Conservation (phyloP, 92 coral and sea anemone genomes). For the Epizoanthus rinbou region DNA sequence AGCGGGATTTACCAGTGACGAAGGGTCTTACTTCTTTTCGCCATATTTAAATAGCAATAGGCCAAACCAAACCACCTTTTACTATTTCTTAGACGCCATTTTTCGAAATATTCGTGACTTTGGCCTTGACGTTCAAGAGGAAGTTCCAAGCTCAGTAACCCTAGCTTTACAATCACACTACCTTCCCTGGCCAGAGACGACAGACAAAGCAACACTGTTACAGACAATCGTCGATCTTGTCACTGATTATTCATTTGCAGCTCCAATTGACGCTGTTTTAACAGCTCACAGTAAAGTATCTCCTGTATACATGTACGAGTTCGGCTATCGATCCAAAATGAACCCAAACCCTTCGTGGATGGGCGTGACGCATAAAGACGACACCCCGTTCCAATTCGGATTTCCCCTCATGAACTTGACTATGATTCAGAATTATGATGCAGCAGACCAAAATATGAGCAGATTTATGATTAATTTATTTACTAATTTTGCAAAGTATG, state of each 20-base stretch:
- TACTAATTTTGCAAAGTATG: conserved; percentile 83
- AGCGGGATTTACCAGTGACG: conserved; percentile 86
- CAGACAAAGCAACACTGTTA: conserved; percentile 26
- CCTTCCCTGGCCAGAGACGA: conserved; percentile 78
- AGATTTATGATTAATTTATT: conserved; percentile 61
- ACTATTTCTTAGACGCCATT: background rate
- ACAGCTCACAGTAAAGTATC: conserved; percentile 61
- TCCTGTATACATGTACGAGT: conserved; percentile 67
- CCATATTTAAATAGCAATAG: background rate
- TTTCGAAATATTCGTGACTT: conserved; percentile 1
- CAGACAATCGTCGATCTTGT: conserved; percentile 56
- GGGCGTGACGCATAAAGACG: conserved; percentile 77
- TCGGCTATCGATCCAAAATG: conserved; percentile 71
- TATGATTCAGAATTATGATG: conserved; percentile 61
- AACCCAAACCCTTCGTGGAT: conserved; percentile 60
- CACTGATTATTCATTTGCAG: conserved; percentile 76
- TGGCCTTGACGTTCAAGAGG: conserved; percentile 3
- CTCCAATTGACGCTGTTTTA: conserved; percentile 70
- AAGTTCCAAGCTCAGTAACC: background rate
- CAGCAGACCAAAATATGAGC: conserved; percentile 74
- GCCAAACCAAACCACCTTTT: conserved; percentile 12
- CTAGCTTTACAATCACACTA: conserved; percentile 51
- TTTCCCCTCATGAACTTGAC: conserved; percentile 76
- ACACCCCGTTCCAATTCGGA: conserved; percentile 84
- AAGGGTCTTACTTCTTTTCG: conserved; percentile 71